phyloP scores from a whole-genome alignment of 37 sponge, comb jelly and placozoan genomes.

The Spongilla lacustris region DNA sequence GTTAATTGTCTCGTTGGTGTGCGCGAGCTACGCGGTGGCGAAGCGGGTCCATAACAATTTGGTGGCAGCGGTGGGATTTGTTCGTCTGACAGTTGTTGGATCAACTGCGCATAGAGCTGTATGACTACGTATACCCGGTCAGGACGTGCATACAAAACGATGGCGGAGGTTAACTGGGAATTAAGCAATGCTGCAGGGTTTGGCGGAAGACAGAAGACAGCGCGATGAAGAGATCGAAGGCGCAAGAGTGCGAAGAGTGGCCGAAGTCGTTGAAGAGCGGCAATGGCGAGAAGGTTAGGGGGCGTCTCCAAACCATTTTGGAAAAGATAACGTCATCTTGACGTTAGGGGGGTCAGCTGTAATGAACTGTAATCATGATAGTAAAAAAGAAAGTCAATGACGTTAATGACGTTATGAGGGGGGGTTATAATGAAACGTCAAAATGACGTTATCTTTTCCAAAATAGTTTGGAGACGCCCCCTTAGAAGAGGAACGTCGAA shows the following conservation, averaged over 20 bases:
- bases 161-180: neutral
- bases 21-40: too few species aligned
- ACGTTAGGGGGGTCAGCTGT: too few species aligned
- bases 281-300: neutral
- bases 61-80: neutral
- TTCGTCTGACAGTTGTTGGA: neutral
- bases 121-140: neutral
- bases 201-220: neutral
- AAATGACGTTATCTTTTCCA: too few species aligned
- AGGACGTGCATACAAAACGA: neutral
- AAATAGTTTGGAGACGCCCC: too few species aligned
- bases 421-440: too few species aligned
- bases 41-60: too few species aligned
- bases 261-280: neutral
- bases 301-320: too few species aligned
- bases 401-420: too few species aligned
- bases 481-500: neutral
- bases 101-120: neutral
- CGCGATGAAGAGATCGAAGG: neutral
- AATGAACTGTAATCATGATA: too few species aligned
- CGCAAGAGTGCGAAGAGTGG: neutral
- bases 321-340: too few species aligned
- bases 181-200: neutral
- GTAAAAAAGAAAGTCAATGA: too few species aligned
- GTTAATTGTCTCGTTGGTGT: too few species aligned